phyloP scores from a whole-genome alignment of 2,888 invertebrate species.

The Scaptomyza cyrtandrae region DNA sequence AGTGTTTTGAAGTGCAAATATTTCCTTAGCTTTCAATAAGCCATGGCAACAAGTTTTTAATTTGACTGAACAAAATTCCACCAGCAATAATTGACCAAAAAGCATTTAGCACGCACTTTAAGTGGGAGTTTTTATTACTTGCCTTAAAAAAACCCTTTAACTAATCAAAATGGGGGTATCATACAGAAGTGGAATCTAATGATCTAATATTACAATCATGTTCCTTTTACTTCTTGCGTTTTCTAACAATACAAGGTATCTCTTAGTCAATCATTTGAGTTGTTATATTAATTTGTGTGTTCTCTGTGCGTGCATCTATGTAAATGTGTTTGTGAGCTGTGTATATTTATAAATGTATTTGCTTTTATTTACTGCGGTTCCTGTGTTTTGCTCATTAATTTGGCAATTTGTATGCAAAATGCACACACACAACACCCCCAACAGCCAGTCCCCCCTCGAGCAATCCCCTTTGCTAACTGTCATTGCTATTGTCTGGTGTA shows the following conservation, averaged over 20 bases:
- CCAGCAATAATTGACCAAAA: slow-evolving; percentile 14
- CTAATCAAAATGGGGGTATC: not conserved
- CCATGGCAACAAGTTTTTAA: slow-evolving; percentile 48
- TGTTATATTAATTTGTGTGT: not conserved
- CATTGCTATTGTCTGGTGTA: slow-evolving; percentile 72
- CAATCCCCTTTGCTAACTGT: slow-evolving; percentile 5
- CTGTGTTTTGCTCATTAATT: slow-evolving; percentile 73
- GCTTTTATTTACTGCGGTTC: slow-evolving; percentile 66
- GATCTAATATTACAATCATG: no score
- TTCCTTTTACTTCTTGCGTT: no score
- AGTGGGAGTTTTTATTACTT: slow-evolving; percentile 1
- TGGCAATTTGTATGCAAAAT: slow-evolving; percentile 81
- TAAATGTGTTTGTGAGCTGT: slow-evolving; percentile 12
- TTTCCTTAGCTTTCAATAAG: slow-evolving; percentile 57
- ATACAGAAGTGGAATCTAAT: no score
- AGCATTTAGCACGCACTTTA: slow-evolving; percentile 22
- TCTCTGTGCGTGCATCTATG: not conserved
- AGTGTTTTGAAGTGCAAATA: slow-evolving; percentile 51
- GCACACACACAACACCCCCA: slow-evolving; percentile 52
- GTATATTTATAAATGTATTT: slow-evolving; percentile 61
- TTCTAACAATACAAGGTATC: not conserved
- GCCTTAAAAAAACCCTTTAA: not conserved
- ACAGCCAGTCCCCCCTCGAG: not conserved
- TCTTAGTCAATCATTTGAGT: not conserved
- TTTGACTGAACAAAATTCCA: slow-evolving; percentile 14